Evolutionary conservation across 2,888 invertebrate species (phyloP).

Genomic region (Cosmopolites sordidus): DNA sequence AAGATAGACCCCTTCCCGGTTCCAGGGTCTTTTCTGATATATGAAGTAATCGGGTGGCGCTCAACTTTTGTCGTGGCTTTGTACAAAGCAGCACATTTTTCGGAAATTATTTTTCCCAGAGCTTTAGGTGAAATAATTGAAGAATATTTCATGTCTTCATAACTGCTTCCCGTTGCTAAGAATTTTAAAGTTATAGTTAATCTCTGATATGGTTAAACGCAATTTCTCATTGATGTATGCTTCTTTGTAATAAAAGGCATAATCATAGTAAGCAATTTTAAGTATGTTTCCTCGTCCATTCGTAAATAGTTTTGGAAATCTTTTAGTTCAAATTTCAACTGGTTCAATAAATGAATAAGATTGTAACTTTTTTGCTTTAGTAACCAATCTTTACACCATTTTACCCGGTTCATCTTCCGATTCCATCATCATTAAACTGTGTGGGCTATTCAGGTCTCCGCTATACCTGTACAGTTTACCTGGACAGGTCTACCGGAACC

Average conservation of each 20-base stretch:
- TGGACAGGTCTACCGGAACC: too few relatives aligned
- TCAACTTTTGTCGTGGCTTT: too few relatives aligned
- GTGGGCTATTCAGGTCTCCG: too few relatives aligned
- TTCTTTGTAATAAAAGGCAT: neutral
- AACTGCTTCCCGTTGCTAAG: neutral
- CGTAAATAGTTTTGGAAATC: constrained; percentile 5
- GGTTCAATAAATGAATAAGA: neutral
- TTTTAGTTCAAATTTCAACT: neutral
- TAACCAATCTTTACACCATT: neutral
- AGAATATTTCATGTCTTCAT: neutral
- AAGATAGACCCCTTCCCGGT: too few relatives aligned
- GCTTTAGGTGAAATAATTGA: neutral
- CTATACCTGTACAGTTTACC: too few relatives aligned
- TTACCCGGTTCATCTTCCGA: too few relatives aligned
- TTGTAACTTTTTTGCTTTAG: neutral
- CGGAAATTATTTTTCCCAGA: neutral
- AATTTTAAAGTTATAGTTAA: neutral
- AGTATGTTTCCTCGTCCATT: too few relatives aligned
- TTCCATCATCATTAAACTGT: too few relatives aligned
- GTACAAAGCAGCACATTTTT: neutral
- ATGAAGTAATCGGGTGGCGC: too few relatives aligned
- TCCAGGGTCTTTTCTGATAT: too few relatives aligned
- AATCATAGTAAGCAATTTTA: neutral
- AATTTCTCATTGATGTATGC: neutral
- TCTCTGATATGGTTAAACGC: neutral